Evolutionary conservation across 1,140 invertebrate species (phyloP), one percentile per base, ranked within the genome.

Genomic region (Globodera ellingtonae): DNA sequence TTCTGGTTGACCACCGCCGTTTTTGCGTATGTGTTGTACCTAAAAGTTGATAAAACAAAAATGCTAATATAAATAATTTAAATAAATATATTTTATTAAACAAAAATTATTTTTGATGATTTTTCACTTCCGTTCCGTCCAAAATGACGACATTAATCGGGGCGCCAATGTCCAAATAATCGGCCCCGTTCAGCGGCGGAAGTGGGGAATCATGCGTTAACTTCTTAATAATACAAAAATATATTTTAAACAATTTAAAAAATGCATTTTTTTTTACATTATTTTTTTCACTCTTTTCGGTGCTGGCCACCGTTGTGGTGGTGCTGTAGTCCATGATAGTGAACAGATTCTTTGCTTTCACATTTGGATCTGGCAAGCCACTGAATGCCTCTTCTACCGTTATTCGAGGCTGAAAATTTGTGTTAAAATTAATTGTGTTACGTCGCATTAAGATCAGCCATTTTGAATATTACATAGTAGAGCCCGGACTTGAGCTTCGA

Each of bases 401-500:
- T 9, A 77, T 77, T 77, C 15, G 10, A 46, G 52, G 46, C 47
- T 24, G 13, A 21, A 77, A 72, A 18, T 56, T 75, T 75, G 44
- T 35, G 35, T 35, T 35, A 35, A 35, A 35, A 35, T 35, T 35
- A 35, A 2, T 24, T 24, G 1, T 0, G 24, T 24, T 24, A 24
- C 24, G 24, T 24, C 24, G 24, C 24, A 24, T 24, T 24, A 24
- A 24, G 24, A 35, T 35, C 35, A 35, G 3, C 35, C 35, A 35
- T 35, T 35, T 35, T 35, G 35, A 35, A 35, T 3, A n/a, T n/a
- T n/a, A n/a, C n/a, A 35, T 24, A 24, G 0, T 24, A 24, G 24
- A 24, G 24, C 24, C 24, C 24, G 24, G 24, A 24, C 24, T 24
- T 24, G 24, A 24, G 24, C 24, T 24, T 24, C 24, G n/a, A n/a